Conservation (phyloP, 2,113 vertebrate species). For the Sander vitreus region DNA sequence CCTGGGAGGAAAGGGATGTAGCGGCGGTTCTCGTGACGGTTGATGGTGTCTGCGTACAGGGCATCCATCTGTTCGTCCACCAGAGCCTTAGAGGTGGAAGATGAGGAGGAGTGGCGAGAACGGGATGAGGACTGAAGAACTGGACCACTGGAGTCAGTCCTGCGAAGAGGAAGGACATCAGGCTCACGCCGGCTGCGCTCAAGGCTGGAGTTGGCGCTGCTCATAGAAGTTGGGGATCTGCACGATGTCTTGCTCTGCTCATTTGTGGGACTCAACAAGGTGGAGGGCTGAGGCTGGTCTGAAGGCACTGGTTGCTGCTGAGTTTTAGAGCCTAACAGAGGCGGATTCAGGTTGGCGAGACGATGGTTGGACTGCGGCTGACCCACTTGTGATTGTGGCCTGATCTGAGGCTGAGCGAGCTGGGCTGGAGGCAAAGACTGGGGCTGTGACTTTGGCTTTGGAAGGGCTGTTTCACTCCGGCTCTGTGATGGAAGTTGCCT, state of each 20-base stretch:
- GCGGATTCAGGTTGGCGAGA: slow-evolving; percentile 60
- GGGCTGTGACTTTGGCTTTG: slow-evolving; percentile 50
- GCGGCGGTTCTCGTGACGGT: slow-evolving; percentile 94
- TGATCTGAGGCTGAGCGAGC: slow-evolving; percentile 64
- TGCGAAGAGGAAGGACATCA: slow-evolving; percentile 91
- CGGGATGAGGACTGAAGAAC: slow-evolving; percentile 83
- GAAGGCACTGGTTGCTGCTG: slow-evolving; percentile 40
- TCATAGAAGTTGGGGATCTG: slow-evolving; percentile 72
- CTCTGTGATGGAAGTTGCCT: slow-evolving; percentile 36
- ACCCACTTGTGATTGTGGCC: slow-evolving; percentile 47
- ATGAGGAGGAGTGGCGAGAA: slow-evolving; percentile 87
- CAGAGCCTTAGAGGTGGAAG: slow-evolving; percentile 85
- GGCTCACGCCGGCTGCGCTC: slow-evolving; percentile 86
- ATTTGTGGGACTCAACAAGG: slow-evolving; percentile 48
- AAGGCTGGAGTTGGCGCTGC: slow-evolving; percentile 73
- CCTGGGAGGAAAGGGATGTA: slow-evolving; percentile 96
- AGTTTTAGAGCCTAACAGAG: slow-evolving; percentile 41
- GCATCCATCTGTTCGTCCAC: slow-evolving; percentile 90
- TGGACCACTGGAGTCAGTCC: slow-evolving; percentile 89
- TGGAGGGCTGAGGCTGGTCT: slow-evolving; percentile 74
- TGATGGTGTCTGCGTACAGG: slow-evolving; percentile 91
- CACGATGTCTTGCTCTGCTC: slow-evolving; percentile 60
- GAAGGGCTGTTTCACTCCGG: slow-evolving; percentile 33
- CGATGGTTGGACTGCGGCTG: slow-evolving; percentile 62
- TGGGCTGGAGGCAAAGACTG: slow-evolving; percentile 48